Base-by-base conservation (phyloP, 2,797 vertebrate species). In the Oreortyx pictus region DNA sequence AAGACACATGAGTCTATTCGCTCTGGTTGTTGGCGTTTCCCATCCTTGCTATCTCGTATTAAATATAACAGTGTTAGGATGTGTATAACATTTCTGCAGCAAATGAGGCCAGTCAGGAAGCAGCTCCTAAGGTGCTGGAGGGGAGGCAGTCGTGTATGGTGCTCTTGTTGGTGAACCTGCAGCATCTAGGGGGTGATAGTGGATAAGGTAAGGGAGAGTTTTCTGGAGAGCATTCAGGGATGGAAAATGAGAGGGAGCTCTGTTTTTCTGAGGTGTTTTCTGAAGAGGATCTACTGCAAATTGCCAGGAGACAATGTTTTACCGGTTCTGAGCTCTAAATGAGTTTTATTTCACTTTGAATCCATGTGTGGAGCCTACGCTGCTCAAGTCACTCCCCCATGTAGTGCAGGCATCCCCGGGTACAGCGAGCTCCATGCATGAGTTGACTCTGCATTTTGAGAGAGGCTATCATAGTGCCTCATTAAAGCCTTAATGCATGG, bases 111-210 rank as follows among this genome's bases (percentile, higher is more conserved):
- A 70, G 83, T 62, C 49, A 85, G 88, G 59, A 85, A 94, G 23
- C 70, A 81, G 82, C 76, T 85, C 78, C 33, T 57, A 59, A 27
- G 31, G 31, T 27, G 6, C 35, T 49, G 47, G 82, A 56, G 52
- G 29, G 33, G 74, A 89, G 84, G 92, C 88, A 85, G 88, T 79
- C 6, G 16, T 44, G 1, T 88, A 75, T 89, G 86, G 78, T 70
- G 57, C 20, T 14, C 56, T 88, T 93, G 90, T 74, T 82, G 85
- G 54, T 82, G 81, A 95, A 20, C 54, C 33, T 14, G 89, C 90
- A 92, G 84, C 92, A 95, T 83, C 96, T 92, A 96, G 96, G 85
- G 95, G 96, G 95, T 93, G 94, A 93, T 88, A 95, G 95, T 92
- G 91, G 95, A 95, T 94, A 96, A 96, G 91, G 89, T 94, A 96